phyloP scores from a whole-genome alignment of 2,113 vertebrate genomes.

The Ammodytes dubius region DNA sequence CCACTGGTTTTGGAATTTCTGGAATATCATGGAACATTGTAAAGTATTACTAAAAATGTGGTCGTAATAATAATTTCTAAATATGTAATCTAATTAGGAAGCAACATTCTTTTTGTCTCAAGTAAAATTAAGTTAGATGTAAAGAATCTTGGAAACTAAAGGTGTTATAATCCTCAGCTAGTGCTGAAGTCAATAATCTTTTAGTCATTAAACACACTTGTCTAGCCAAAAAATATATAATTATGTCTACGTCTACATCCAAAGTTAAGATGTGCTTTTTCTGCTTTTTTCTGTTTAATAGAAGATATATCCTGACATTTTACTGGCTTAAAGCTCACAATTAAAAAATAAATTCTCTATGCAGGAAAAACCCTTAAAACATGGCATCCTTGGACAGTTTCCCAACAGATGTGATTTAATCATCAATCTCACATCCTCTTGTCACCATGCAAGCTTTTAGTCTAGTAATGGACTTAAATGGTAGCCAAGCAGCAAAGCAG shows the following conservation, averaged over 20 bases:
- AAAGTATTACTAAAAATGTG: not conserved
- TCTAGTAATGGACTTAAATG: not conserved
- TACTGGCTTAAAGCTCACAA: not conserved
- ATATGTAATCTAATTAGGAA: not conserved
- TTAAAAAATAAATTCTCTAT: no score
- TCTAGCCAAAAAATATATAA: no score
- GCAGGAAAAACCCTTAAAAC: no score
- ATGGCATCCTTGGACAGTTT: not conserved
- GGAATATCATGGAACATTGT: not conserved
- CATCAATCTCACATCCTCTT: not conserved
- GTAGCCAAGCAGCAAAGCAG: not conserved
- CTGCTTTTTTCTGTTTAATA: not conserved
- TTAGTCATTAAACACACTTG: not conserved
- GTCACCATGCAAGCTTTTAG: not conserved
- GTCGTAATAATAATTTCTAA: not conserved
- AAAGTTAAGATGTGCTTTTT: not conserved
- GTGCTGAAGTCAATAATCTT: not conserved
- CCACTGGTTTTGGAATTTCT: constrained; percentile 49
- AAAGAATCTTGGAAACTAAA: no score
- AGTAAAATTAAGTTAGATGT: not conserved
- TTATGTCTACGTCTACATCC: no score
- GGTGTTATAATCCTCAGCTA: not conserved
- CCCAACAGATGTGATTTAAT: not conserved
- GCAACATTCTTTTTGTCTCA: not conserved
- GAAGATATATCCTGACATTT: not conserved